These are phyloP conservation scores for Antigone vipio DNA, from an alignment of 2,113 vertebrate genomes.

Conservation along the genomic window DNA sequence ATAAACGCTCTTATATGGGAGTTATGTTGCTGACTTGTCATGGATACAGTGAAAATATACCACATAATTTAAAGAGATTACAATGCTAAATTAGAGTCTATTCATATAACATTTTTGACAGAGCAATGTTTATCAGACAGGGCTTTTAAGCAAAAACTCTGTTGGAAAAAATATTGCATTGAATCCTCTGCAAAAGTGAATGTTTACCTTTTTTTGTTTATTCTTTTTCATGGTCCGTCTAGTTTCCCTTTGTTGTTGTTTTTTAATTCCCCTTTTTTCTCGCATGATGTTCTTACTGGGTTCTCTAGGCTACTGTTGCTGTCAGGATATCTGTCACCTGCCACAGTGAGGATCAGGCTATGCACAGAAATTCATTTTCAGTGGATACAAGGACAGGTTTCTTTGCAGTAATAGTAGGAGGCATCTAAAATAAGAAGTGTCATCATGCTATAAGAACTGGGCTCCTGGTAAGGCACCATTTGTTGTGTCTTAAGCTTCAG, in stretches of 20 bases:
- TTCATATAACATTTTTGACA: background rate
- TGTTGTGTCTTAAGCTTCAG: background rate
- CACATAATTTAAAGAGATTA: background rate
- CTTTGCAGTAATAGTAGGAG: background rate
- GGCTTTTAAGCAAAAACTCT: background rate
- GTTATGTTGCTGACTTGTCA: background rate
- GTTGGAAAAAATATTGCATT: background rate
- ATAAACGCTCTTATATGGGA: background rate
- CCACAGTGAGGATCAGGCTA: background rate
- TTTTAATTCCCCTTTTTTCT: background rate
- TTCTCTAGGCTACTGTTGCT: background rate
- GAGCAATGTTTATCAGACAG: background rate
- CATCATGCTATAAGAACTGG: background rate
- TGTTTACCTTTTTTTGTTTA: background rate
- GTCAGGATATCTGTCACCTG: background rate
- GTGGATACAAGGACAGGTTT: background rate
- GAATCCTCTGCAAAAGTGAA: fast-evolving
- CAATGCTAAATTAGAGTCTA: background rate
- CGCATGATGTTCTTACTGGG: background rate
- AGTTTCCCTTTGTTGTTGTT: background rate
- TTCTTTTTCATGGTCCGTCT: background rate
- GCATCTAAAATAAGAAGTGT: background rate
- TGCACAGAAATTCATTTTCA: background rate
- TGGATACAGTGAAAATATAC: background rate
- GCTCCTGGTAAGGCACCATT: background rate